A percentile compares a stretch with the other conserved stretches of the same genome.
Conservation (phyloP, 2,888 invertebrate genomes). For the Mythimna loreyi region DNA sequence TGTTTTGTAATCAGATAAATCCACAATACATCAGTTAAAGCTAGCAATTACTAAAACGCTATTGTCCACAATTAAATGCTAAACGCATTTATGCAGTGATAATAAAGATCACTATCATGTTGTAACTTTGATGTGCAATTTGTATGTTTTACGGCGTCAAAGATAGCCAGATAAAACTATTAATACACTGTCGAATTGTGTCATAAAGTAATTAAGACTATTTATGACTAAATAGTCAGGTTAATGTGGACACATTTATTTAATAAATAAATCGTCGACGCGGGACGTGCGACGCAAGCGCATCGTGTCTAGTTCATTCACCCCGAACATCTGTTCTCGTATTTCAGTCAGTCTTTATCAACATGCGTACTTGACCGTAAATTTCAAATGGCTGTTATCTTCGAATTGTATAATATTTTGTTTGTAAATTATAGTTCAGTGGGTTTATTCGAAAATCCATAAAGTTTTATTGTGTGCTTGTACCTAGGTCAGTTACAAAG, state of each 20-base stretch:
- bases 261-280: constrained; percentile 79
- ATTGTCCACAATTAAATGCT: constrained; percentile 52
- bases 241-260: constrained; percentile 69
- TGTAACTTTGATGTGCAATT: constrained; percentile 54
- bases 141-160: constrained; percentile 52
- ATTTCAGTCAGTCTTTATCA: constrained; percentile 85
- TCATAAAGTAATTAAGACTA: constrained; percentile 68
- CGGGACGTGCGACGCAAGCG: constrained; percentile 72
- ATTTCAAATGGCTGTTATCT: constrained; percentile 63
- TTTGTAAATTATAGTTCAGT: constrained; percentile 50
- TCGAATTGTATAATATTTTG: constrained; percentile 58
- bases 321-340: constrained; percentile 88
- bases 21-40: constrained; percentile 41
- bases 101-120: constrained; percentile 63
- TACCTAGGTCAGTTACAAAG: constrained; percentile 65
- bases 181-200: constrained; percentile 60
- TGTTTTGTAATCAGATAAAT: constrained; percentile 21
- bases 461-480: constrained; percentile 56
- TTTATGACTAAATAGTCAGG: constrained; percentile 73
- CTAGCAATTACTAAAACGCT: constrained; percentile 40
- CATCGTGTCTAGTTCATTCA: constrained; percentile 81
- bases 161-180: constrained; percentile 53
- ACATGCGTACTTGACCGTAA: constrained; percentile 74
- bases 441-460: constrained; percentile 57
- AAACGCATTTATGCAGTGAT: constrained; percentile 45